Percentiles rank a stretch among this genome's conserved stretches.
phyloP scores from a whole-genome alignment of 2,888 invertebrate species.

The Apantesis nais region DNA sequence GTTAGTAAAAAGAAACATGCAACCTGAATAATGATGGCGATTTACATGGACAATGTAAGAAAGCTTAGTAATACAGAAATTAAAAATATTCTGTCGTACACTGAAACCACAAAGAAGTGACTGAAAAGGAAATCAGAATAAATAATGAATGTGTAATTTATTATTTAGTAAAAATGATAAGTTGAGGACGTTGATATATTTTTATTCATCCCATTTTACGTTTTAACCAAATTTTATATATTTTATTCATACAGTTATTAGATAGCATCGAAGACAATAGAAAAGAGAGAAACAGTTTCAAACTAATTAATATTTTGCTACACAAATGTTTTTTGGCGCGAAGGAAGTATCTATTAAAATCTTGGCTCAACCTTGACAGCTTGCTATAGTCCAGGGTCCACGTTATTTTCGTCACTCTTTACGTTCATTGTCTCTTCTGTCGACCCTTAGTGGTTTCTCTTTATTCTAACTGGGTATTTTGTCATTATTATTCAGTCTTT shows the following conservation, averaged over 20 bases:
- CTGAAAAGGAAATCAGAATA: not conserved
- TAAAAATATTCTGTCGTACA: not conserved
- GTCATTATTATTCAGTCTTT: not conserved
- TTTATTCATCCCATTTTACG: not conserved
- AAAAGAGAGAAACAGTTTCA: constrained; percentile 17
- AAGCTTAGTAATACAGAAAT: not conserved
- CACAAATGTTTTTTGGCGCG: constrained; percentile 43
- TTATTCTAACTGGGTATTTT: constrained; percentile 1
- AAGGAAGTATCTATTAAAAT: constrained; percentile 48
- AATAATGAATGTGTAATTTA: not conserved
- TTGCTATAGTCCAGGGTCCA: constrained; percentile 46
- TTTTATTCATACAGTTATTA: not conserved
- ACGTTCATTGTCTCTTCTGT: constrained; percentile 37
- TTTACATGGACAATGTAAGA: not conserved
- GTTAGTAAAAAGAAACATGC: not conserved
- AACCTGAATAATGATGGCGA: not conserved
- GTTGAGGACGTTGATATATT: not conserved
- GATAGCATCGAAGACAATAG: constrained; percentile 20
- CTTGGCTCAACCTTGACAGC: constrained; percentile 60
- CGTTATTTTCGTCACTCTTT: constrained; percentile 40
- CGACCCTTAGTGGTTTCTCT: constrained; percentile 17
- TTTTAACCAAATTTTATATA: not conserved
- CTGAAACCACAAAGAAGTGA: not conserved
- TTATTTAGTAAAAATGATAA: not conserved
- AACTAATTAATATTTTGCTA: constrained; percentile 39